phyloP scores from a whole-genome alignment of 2,888 invertebrate genomes.

The Microctonus hyperodae region DNA sequence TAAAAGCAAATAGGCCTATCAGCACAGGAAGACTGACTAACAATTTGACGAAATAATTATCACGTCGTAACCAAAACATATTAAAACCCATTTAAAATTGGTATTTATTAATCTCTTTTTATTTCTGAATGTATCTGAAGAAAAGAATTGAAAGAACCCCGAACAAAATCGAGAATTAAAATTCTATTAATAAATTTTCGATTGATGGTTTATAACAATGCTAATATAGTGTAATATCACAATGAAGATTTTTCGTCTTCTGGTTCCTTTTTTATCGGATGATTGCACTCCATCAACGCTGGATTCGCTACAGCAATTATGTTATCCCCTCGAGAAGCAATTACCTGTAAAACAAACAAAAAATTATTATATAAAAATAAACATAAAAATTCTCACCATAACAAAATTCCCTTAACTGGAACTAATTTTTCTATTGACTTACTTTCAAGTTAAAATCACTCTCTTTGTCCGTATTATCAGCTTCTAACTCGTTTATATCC shows the following conservation, averaged over 20 bases:
- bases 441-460: constrained; percentile 61
- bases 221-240: constrained; percentile 49
- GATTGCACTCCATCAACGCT: constrained; percentile 68
- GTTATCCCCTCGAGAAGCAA: constrained; percentile 84
- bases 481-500: constrained; percentile 56
- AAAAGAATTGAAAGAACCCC: too few species aligned
- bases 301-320: constrained; percentile 92
- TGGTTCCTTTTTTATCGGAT: constrained; percentile 60
- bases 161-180: too few species aligned
- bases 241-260: constrained; percentile 58
- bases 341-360: constrained; percentile 67
- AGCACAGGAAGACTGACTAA: background rate
- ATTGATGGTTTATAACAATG: constrained; percentile 7
- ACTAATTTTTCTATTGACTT: constrained; percentile 21
- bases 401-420: background rate
- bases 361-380: background rate
- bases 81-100: background rate
- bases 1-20: background rate
- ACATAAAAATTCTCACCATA: background rate
- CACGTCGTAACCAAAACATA: background rate
- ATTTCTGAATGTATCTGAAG: too few species aligned
- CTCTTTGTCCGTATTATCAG: constrained; percentile 58
- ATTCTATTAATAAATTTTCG: background rate
- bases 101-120: too few species aligned
- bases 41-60: background rate